Evolutionary conservation across 2,888 invertebrate species (phyloP), one percentile per base, ranked within the genome.

Genomic region (Clivina fossor): DNA sequence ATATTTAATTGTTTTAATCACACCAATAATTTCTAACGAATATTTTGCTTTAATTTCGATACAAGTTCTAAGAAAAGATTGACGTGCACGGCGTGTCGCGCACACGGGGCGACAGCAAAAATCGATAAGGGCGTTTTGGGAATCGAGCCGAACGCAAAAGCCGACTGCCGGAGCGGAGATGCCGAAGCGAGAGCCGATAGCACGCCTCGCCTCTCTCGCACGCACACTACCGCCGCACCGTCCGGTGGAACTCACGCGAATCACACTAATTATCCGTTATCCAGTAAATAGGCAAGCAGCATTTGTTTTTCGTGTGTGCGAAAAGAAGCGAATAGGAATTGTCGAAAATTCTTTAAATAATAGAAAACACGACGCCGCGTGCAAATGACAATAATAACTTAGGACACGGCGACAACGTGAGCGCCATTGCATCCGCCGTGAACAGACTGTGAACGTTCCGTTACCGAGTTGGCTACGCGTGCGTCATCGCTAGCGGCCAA

Each of bases 51-150:
- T n/a, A n/a, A n/a, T 44, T 24, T 8, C 35, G 28, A 44, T 53
- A 37, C 26, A 35, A 44, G 41, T 53, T 43, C 51, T 24, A 11
- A 53, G 43, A 49, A 49, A 13, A 66, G n/a, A 66, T 64, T 67
- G 66, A 66, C 63, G 63, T 65, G 65, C 68, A 67, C 68, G 66
- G 67, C 69, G 66, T 61, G 66, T 64, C 69, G 68, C 70, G 70
- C 68, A 55, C 55, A 47, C 55, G 30, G 40, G n/a, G 68, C 67
- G 68, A 68, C 64, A 63, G 60, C 61, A 70, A 72, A 74, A 73
- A 74, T 74, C 72, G 71, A 74, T 73, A 74, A 74, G 74, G 74
- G 74, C 73, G 74, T 74, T 72, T 70, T 69, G 68, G 47, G 46
- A 58, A 60, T 47, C 48, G 28, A 33, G 24, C 37, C 33, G 38